A percentile compares a stretch with the other conserved stretches of the same genome.
These are phyloP conservation scores for Uloborus plumipes DNA, from an alignment of 2,888 invertebrate genomes.

Conservation along the genomic window DNA sequence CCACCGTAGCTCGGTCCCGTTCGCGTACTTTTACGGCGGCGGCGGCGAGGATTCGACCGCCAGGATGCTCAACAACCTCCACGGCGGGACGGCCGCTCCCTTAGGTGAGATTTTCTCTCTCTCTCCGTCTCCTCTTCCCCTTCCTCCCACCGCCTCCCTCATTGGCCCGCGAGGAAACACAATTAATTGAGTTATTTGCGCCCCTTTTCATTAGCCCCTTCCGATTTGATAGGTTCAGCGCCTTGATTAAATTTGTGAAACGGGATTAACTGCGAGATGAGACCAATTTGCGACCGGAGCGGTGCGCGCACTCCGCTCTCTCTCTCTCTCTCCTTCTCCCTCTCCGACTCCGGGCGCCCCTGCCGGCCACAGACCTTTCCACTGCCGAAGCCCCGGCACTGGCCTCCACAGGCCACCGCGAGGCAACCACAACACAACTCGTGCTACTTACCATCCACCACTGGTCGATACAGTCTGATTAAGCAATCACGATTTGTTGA, in stretches of 20 bases:
- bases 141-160: conserved; percentile 18
- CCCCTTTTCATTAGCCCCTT: conserved; percentile 67
- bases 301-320: conserved; percentile 55
- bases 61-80: conserved; percentile 65
- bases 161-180: conserved; percentile 47
- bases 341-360: conserved; percentile 23
- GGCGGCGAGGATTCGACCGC: conserved; percentile 52
- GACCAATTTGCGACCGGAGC: conserved; percentile 56
- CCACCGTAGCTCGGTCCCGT: conserved; percentile 55
- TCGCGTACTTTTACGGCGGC: conserved; percentile 60
- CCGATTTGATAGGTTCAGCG: conserved; percentile 67
- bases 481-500: too few species aligned
- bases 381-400: conserved; percentile 30
- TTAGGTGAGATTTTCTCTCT: conserved; percentile 61
- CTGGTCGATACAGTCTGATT: neutral
- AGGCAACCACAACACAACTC: conserved; percentile 46
- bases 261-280: conserved; percentile 66
- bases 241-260: conserved; percentile 68
- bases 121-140: conserved; percentile 11
- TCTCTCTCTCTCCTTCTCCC: neutral
- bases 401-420: conserved; percentile 7
- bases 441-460: neutral
- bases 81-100: conserved; percentile 61
- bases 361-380: conserved; percentile 33
- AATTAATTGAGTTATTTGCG: conserved; percentile 66